Evolutionary conservation across 2,113 vertebrate species (phyloP).

Genomic region (Bufo gargarizans): DNA sequence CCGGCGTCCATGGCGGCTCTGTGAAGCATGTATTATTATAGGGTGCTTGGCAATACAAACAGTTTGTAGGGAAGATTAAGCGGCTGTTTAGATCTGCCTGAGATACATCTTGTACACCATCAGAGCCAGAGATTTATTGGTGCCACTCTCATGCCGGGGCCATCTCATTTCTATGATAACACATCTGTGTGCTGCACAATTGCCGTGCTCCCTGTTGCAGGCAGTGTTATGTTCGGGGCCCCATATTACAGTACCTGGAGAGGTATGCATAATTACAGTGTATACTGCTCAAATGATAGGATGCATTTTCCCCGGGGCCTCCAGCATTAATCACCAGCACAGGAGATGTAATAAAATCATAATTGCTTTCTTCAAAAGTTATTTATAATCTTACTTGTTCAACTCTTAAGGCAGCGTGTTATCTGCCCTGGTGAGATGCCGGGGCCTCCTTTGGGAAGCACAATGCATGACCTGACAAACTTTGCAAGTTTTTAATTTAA

Average conservation of each 20-base stretch:
- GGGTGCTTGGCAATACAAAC: conserved; percentile 81
- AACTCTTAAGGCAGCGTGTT: conserved; percentile 67
- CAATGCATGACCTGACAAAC: conserved; percentile 39
- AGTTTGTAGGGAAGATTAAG: conserved; percentile 84
- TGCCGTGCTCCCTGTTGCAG: conserved; percentile 76
- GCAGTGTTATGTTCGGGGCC: conserved; percentile 78
- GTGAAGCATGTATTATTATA: conserved; percentile 80
- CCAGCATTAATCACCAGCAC: conserved; percentile 83
- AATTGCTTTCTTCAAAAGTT: conserved; percentile 83
- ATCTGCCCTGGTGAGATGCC: conserved; percentile 45
- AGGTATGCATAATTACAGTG: conserved; percentile 82
- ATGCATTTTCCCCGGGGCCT: conserved; percentile 76
- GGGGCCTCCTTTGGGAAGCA: conserved; percentile 38
- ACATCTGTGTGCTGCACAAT: conserved; percentile 84
- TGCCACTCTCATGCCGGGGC: conserved; percentile 76
- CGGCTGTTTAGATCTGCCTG: conserved; percentile 78
- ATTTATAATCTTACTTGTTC: conserved; percentile 77
- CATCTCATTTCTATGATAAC: conserved; percentile 86
- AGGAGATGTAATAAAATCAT: conserved; percentile 82
- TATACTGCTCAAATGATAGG: conserved; percentile 79
- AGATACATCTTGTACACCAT: conserved; percentile 84
- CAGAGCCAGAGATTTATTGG: conserved; percentile 81
- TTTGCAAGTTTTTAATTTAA: conserved; percentile 42
- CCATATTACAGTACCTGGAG: conserved; percentile 85
- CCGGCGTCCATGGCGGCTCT: conserved; percentile 76